phyloP scores from a whole-genome alignment of 2,797 vertebrate species.

The Brachymystax lenok region DNA sequence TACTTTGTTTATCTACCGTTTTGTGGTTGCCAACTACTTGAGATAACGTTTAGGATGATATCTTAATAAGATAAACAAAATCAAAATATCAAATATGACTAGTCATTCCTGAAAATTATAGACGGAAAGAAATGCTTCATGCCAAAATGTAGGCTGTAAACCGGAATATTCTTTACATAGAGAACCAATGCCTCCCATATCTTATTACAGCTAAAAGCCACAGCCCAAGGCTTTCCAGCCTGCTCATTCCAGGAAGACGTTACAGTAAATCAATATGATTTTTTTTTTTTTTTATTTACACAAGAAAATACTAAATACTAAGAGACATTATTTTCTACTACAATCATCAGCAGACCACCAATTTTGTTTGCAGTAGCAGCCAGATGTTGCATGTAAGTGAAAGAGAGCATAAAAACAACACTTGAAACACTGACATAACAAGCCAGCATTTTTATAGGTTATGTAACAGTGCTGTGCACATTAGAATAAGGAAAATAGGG shows the following conservation, averaged over 20 bases:
- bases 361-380: constrained; percentile 31
- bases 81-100: too few species aligned
- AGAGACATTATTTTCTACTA: not conserved
- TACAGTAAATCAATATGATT: not conserved
- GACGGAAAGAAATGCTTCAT: too few species aligned
- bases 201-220: not conserved
- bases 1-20: too few species aligned
- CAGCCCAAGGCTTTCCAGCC: not conserved
- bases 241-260: not conserved
- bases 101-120: too few species aligned
- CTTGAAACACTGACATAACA: constrained; percentile 50
- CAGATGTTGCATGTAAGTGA: constrained; percentile 34
- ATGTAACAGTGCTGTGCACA: constrained; percentile 59
- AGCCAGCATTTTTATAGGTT: constrained; percentile 60
- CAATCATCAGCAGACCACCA: constrained; percentile 23
- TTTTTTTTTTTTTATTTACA: constrained; percentile 13
- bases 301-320: constrained; percentile 23
- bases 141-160: not conserved
- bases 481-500: constrained; percentile 47
- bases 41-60: too few species aligned
- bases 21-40: too few species aligned
- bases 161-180: too few species aligned
- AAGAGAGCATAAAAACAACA: constrained; percentile 48
- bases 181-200: too few species aligned
- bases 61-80: too few species aligned